Conservation (phyloP, 1,140 invertebrate genomes). For the Drosophila grimshawi region DNA sequence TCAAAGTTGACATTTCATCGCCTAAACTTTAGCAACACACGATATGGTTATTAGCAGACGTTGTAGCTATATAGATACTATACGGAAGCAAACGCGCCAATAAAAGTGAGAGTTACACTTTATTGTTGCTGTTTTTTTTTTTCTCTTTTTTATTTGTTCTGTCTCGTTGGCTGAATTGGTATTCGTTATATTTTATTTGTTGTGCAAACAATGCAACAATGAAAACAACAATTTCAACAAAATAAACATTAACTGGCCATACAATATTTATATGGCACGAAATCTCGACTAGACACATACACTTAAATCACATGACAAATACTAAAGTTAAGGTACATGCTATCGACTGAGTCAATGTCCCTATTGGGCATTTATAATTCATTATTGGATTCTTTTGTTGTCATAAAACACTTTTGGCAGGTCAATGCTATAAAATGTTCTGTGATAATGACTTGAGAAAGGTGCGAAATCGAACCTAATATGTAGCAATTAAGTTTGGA, state of each 20-base stretch:
- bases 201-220: conserved; percentile 49
- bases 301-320: conserved; percentile 16
- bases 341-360: conserved; percentile 7
- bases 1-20: conserved; percentile 72
- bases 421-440: not conserved
- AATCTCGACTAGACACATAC: conserved; percentile 34
- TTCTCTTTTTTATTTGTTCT: not conserved
- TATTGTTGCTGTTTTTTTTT: not conserved
- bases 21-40: conserved; percentile 52
- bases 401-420: not conserved
- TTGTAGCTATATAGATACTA: not conserved
- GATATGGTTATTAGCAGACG: conserved; percentile 30
- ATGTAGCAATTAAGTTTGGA: too few relatives aligned
- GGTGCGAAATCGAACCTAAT: not conserved
- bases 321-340: not conserved
- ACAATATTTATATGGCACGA: conserved; percentile 15
- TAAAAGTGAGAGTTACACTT: conserved; percentile 64
- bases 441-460: not conserved
- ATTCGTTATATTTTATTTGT: conserved; percentile 59
- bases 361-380: not conserved
- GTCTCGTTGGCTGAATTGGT: conserved; percentile 30
- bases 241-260: conserved; percentile 10
- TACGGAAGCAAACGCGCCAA: conserved; percentile 17
- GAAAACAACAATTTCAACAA: not conserved
- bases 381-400: not conserved